Percentiles rank a stretch among this genome's conserved stretches.
Conservation (phyloP, 2,888 invertebrate genomes). For the Apotomis capreana region DNA sequence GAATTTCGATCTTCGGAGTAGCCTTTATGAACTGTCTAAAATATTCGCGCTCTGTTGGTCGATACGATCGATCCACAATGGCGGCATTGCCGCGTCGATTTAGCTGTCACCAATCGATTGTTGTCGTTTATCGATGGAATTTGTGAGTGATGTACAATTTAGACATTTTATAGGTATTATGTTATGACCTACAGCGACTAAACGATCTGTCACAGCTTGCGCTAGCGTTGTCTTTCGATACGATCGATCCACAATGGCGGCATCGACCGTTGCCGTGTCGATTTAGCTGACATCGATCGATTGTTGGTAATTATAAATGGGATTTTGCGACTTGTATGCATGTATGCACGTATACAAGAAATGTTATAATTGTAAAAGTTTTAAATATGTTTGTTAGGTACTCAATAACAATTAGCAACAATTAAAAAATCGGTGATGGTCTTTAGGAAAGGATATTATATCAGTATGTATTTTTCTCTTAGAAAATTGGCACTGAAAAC, state of each 20-base stretch:
- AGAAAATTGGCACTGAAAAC: no score
- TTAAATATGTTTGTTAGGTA: no score
- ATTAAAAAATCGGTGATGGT: no score
- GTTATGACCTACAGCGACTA: constrained; percentile 42
- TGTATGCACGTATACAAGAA: no score
- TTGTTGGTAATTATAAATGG: constrained; percentile 35
- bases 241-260: constrained; percentile 51
- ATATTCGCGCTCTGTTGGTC: constrained; percentile 45
- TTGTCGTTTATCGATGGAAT: constrained; percentile 7
- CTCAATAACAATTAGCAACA: no score
- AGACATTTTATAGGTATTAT: background rate
- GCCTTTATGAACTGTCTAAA: constrained; percentile 52
- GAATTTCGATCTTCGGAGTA: no score
- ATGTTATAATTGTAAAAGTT: no score
- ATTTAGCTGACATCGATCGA: constrained; percentile 59
- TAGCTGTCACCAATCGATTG: constrained; percentile 57
- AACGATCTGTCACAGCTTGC: constrained; percentile 60
- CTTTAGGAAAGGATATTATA: no score
- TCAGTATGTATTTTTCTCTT: no score
- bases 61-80: constrained; percentile 49
- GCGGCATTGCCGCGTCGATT: constrained; percentile 58
- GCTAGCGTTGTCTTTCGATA: constrained; percentile 41
- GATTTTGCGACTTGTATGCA: background rate
- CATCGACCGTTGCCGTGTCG: constrained; percentile 57
- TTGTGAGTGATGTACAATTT: background rate